Conservation (phyloP, 1,140 invertebrate genomes). For the Drosophila ficusphila region DNA sequence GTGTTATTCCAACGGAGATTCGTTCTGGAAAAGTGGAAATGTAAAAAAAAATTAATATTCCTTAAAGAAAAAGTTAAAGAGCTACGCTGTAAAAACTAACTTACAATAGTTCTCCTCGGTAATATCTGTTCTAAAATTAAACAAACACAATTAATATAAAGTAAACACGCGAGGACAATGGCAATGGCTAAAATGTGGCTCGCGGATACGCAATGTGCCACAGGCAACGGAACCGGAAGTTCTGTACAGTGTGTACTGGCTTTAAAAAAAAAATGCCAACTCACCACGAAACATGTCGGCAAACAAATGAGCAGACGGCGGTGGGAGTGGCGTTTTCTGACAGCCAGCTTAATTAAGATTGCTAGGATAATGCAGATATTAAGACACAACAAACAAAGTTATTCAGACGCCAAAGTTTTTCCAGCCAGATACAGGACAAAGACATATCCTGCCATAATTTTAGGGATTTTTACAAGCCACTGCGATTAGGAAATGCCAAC, state of each 20-base stretch:
- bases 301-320: slow-evolving; percentile 30
- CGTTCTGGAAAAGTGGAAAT: too few species aligned
- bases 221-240: slow-evolving; percentile 16
- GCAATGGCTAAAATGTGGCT: slow-evolving; percentile 17
- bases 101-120: too few species aligned
- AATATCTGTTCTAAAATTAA: neutral
- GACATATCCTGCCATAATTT: neutral
- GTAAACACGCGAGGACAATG: slow-evolving; percentile 13
- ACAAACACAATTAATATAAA: neutral
- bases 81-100: too few species aligned
- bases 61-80: too few species aligned
- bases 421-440: neutral
- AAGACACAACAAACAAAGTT: slow-evolving; percentile 38
- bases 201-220: slow-evolving; percentile 23
- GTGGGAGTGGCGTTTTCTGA: slow-evolving; percentile 13
- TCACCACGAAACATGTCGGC: slow-evolving; percentile 11
- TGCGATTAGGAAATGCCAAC: neutral
- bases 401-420: slow-evolving; percentile 14
- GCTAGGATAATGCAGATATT: slow-evolving; percentile 60
- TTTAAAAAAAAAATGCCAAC: neutral
- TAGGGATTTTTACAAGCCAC: slow-evolving; percentile 7
- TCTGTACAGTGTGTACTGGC: slow-evolving; percentile 6
- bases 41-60: too few species aligned
- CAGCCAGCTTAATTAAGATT: slow-evolving; percentile 66
- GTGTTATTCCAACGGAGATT: neutral